A percentile compares a stretch with the other conserved stretches of the same genome.
Evolutionary conservation across 2,797 vertebrate species (phyloP).

Genomic region (Dipus sagitta): DNA sequence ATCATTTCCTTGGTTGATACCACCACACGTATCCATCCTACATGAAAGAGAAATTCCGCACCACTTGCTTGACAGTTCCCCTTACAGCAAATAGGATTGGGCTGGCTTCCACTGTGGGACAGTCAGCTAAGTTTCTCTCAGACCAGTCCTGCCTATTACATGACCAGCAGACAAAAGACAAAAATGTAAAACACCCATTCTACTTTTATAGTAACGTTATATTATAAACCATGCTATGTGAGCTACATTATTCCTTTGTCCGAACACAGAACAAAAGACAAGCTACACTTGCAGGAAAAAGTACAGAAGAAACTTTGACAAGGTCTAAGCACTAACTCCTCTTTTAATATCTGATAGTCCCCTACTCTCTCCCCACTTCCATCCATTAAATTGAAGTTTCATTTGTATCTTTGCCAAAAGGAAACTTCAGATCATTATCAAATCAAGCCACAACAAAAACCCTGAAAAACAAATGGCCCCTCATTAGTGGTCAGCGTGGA

Average conservation of each 20-base stretch:
- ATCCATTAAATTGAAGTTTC: conserved; percentile 34
- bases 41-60: neutral
- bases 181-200: neutral
- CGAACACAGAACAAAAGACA: conserved; percentile 25
- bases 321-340: neutral
- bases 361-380: neutral
- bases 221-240: neutral
- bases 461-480: neutral
- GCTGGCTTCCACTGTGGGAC: neutral
- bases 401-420: neutral
- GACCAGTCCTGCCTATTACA: neutral
- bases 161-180: neutral
- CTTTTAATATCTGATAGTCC: neutral
- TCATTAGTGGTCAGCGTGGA: neutral
- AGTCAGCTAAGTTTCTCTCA: neutral
- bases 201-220: neutral
- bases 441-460: conserved; percentile 34
- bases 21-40: neutral
- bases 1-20: conserved; percentile 36
- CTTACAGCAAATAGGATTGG: neutral
- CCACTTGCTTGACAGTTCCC: neutral
- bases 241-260: neutral
- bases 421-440: conserved; percentile 35
- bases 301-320: neutral
- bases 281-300: conserved; percentile 9